Evolutionary conservation across 2,888 invertebrate genomes (phyloP).

Genomic region (Mechanitis mazaeus): DNA sequence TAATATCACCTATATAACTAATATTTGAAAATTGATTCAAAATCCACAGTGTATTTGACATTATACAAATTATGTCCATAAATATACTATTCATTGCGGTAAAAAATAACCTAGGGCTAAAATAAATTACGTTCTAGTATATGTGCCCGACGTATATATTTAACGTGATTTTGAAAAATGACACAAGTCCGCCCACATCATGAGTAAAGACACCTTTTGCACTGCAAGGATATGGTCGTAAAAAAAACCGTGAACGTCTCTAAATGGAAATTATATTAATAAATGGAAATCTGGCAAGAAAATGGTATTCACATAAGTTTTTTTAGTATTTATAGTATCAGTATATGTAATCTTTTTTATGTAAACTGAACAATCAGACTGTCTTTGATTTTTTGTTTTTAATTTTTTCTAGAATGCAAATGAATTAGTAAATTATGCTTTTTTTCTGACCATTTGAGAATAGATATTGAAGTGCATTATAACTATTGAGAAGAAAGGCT

Average conservation of each 20-base stretch:
- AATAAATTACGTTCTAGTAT: slow-evolving; percentile 24
- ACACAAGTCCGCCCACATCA: slow-evolving; percentile 29
- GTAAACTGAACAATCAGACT: too few species aligned
- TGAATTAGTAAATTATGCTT: too few species aligned
- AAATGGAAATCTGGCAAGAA: too few species aligned
- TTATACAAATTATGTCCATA: slow-evolving; percentile 22
- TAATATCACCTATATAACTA: too few species aligned
- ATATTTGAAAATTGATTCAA: neutral
- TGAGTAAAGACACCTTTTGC: slow-evolving; percentile 9
- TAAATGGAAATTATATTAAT: slow-evolving; percentile 13
- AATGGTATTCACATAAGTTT: too few species aligned
- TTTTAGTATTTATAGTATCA: too few species aligned
- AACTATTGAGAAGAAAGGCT: too few species aligned
- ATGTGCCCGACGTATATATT: slow-evolving; percentile 25
- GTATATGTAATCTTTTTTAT: too few species aligned
- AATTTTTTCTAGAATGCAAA: too few species aligned
- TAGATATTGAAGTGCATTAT: too few species aligned
- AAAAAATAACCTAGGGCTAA: slow-evolving; percentile 16
- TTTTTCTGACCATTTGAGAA: too few species aligned
- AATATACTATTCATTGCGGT: slow-evolving; percentile 28
- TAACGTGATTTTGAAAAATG: slow-evolving; percentile 56
- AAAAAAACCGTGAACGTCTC: neutral
- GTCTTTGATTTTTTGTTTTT: too few species aligned
- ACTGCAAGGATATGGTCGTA: neutral
- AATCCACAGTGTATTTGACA: slow-evolving; percentile 13